Percentiles rank a stretch among this genome's conserved stretches.
Evolutionary conservation across 2,888 invertebrate species (phyloP).

Genomic region (Mimumesa dahlbomi): DNA sequence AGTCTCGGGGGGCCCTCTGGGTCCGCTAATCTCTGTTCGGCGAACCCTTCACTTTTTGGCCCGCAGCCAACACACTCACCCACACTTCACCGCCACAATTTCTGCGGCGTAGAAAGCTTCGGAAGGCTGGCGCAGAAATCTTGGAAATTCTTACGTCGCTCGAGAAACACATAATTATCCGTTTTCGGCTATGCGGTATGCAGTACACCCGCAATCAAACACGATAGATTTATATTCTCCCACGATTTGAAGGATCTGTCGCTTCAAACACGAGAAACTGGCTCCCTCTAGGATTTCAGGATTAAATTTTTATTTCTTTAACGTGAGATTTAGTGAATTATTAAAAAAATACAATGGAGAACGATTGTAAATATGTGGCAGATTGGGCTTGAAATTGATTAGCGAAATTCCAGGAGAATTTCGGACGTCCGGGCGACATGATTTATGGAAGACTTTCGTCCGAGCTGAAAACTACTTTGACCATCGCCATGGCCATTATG

Average conservation of each 20-base stretch:
- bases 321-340: no score
- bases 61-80: constrained; percentile 46
- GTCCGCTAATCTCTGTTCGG: constrained; percentile 75
- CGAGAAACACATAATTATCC: constrained; percentile 76
- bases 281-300: no score
- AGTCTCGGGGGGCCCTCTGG: constrained; percentile 70
- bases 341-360: no score
- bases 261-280: no score
- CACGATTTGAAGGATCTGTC: no score
- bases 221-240: no score
- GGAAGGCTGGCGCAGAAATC: constrained; percentile 62
- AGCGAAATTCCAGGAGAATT: constrained; percentile 59
- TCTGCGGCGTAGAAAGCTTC: constrained; percentile 37
- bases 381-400: constrained; percentile 38
- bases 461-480: constrained; percentile 49
- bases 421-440: constrained; percentile 56
- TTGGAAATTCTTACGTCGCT: constrained; percentile 68
- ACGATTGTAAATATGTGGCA: no score
- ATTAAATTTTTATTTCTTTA: no score
- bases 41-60: constrained; percentile 74
- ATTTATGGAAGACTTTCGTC: constrained; percentile 60
- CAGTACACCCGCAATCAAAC: no score
- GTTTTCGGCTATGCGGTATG: constrained; percentile 70
- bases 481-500: constrained; percentile 38
- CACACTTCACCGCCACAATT: constrained; percentile 55